Base-by-base conservation (phyloP, 2,888 invertebrate genomes). In the Rugalucina vietnamica region DNA sequence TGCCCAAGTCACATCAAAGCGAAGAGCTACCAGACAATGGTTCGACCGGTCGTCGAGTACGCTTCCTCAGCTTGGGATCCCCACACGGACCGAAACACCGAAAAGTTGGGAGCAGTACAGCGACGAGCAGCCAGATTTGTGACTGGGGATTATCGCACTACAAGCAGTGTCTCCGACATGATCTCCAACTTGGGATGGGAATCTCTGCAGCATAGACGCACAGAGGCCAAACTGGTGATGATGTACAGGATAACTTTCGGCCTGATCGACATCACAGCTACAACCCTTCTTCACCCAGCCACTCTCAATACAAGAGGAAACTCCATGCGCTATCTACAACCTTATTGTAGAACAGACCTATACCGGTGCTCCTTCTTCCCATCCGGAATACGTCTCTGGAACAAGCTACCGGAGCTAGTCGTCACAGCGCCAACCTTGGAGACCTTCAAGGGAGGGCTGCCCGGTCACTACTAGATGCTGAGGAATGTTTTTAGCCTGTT, bases 211-310 rank as follows among this genome's bases (percentile, higher is more conserved):
- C 24, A 49, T 2, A 29, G 82, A 36, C 36, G 78, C 18, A 12
- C 24, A 1, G 8, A 73, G n/a, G 57, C 79, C 1, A 83, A 83
- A 34, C 65, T 76, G 10, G 37, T 76, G 2, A 70, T 79, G 76
- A 70, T 82, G 74, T 79, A 83, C 79, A 54, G 60, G 24, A 73
- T 83, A 3, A 5, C 27, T 14, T 14, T 72, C 70, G n/a, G 57
- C 54, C 74, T 84, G 8, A 24, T 74, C 5, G 80, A 84, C 34
- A 74, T 80, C 43, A 69, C 76, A 39, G 54, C 70, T n/a, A 49
- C 60, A 27, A 2, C 2, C 14, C 76, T 54, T 39, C 37, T 76
- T 1, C 76, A 76, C 27, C 69, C 77, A 39, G 34, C 72, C 32
- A 1, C 57, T 27, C 34, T 71, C 0, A 34, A 32, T 1, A 76